Evolutionary conservation across 1,140 invertebrate species (phyloP).

Genomic region (Bombyx mori): DNA sequence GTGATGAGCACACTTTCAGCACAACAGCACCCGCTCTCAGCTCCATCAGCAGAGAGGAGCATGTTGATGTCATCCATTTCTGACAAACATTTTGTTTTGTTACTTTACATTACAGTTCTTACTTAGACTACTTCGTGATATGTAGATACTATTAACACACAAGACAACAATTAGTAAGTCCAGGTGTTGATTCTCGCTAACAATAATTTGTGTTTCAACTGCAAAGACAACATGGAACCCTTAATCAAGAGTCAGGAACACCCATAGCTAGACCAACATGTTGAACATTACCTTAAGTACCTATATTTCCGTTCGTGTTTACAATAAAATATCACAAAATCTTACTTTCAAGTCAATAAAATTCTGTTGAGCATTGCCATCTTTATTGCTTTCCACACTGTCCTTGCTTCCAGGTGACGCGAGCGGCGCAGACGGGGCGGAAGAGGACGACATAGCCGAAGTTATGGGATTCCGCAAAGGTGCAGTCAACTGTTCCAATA

Average conservation of each 20-base stretch:
- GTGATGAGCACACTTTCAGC: constrained; percentile 82
- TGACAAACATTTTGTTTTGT: constrained; percentile 14
- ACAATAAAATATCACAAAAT: constrained; percentile 2
- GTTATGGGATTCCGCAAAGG: constrained; percentile 47
- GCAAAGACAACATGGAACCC: neutral
- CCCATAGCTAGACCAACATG: no score
- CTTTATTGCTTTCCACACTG: constrained; percentile 43
- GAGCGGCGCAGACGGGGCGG: constrained; percentile 21
- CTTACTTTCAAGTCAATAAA: constrained; percentile 50
- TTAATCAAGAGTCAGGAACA: no score
- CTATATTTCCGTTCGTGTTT: neutral
- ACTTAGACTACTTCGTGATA: neutral
- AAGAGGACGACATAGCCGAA: constrained; percentile 25
- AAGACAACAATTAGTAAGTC: no score
- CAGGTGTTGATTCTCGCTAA: no score
- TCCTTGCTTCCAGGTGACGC: constrained; percentile 49
- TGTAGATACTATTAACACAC: neutral
- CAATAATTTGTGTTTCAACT: no score
- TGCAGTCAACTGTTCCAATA: constrained; percentile 61
- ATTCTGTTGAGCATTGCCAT: constrained; percentile 40
- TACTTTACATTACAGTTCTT: no score
- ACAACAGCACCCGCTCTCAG: constrained; percentile 84
- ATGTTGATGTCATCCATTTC: constrained; percentile 62
- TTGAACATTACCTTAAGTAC: no score
- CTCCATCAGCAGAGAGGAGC: constrained; percentile 73